Conservation (phyloP, 2,113 vertebrate genomes). For the Circaetus gallicus region DNA sequence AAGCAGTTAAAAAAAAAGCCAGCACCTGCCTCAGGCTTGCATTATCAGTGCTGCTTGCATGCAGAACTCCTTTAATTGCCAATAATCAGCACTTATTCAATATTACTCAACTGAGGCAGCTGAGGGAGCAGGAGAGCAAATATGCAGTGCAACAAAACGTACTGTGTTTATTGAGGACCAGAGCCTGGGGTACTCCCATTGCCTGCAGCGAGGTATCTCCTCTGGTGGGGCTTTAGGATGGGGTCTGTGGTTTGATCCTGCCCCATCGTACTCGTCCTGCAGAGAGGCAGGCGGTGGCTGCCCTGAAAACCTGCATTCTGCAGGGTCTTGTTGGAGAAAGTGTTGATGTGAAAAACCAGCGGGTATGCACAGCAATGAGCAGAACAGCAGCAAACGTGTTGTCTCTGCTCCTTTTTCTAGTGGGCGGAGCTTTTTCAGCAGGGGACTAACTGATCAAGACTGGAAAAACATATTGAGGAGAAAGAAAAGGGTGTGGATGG, state of each 20-base stretch:
- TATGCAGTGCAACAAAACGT: fast-evolving
- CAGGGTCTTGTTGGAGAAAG: not conserved
- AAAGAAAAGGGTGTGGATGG: not conserved
- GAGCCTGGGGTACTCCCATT: not conserved
- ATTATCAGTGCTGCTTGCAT: not conserved
- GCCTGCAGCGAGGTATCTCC: fast-evolving
- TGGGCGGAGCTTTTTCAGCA: not conserved
- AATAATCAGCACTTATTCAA: not conserved
- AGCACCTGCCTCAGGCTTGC: not conserved
- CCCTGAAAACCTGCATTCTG: not conserved
- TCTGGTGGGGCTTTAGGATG: not conserved
- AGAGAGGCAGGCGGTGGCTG: not conserved
- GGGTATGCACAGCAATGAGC: fast-evolving
- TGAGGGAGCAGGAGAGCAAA: not conserved
- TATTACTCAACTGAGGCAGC: not conserved
- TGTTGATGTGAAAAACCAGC: not conserved
- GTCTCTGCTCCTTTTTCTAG: not conserved
- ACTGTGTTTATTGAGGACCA: not conserved
- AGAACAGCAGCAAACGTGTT: not conserved
- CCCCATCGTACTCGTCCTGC: fast-evolving
- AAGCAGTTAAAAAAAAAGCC: not conserved
- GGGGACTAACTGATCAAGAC: not conserved
- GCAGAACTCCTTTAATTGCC: not conserved
- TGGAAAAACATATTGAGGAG: not conserved
- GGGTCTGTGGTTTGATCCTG: not conserved